These are phyloP conservation scores for Agyllia agylla DNA, from an alignment of 2,888 invertebrate species.

Conservation along the genomic window DNA sequence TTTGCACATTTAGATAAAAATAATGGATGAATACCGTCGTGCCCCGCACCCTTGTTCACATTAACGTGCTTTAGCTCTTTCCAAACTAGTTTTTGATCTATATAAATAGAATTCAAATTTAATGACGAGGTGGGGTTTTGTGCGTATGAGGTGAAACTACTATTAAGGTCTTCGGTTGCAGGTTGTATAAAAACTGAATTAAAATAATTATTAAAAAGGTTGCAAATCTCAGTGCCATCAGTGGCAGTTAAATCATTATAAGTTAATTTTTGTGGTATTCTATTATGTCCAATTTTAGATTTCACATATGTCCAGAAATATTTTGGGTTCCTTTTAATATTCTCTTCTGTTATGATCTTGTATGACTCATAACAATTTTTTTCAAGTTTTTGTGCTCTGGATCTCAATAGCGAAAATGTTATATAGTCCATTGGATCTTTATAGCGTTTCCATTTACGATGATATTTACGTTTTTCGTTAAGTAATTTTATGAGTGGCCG, in stretches of 20 bases:
- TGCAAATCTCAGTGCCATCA: neutral
- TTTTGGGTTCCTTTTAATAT: neutral
- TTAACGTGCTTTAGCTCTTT: neutral
- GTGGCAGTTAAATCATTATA: neutral
- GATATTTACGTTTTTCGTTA: neutral
- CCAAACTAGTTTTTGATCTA: neutral
- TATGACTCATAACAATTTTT: neutral
- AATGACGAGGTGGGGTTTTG: neutral
- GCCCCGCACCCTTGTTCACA: neutral
- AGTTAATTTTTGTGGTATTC: neutral
- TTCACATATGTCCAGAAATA: neutral
- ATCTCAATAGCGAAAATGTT: neutral
- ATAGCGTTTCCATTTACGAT: neutral
- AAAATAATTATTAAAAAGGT: neutral
- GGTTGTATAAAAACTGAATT: neutral
- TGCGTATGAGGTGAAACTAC: neutral
- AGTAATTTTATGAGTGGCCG: neutral
- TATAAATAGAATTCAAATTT: neutral
- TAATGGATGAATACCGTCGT: neutral
- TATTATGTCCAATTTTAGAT: neutral
- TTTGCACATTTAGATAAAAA: neutral
- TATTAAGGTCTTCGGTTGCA: neutral
- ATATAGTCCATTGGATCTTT: neutral
- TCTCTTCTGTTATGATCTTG: neutral
- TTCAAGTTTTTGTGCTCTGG: neutral